These are phyloP conservation scores for Anagyrus pseudococci DNA, from an alignment of 2,888 invertebrate genomes.

Conservation along the genomic window DNA sequence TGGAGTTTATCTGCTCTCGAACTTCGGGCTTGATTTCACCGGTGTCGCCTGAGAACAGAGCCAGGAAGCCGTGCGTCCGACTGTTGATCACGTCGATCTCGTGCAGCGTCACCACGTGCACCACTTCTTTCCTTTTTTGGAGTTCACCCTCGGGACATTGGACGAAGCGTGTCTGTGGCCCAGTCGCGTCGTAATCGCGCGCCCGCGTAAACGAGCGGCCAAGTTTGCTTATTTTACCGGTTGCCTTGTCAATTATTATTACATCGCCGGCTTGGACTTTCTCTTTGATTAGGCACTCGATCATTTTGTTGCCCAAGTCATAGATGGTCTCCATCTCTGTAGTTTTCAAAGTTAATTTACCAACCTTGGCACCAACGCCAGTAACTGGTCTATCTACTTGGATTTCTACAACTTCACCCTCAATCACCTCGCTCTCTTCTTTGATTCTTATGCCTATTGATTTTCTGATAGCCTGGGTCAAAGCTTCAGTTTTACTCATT, in stretches of 20 bases:
- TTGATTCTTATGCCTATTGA: constrained; percentile 97
- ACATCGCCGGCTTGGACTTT: constrained; percentile 96
- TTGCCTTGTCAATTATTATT: constrained; percentile 97
- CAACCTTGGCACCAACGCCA: constrained; percentile 85
- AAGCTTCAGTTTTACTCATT: constrained; percentile 98
- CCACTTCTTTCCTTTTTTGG: constrained; percentile 96
- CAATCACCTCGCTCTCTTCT: constrained; percentile 98
- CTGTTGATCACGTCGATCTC: constrained; percentile 99
- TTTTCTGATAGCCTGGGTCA: constrained; percentile 95
- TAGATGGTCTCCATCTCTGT: constrained; percentile 99
- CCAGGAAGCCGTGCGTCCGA: constrained; percentile 95
- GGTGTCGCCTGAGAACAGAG: constrained; percentile 98
- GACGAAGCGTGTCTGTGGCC: constrained; percentile 86
- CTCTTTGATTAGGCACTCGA: constrained; percentile 94
- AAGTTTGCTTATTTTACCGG: constrained; percentile 88
- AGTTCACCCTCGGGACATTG: constrained; percentile 98
- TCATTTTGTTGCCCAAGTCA: constrained; percentile 98
- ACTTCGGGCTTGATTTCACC: constrained; percentile 98
- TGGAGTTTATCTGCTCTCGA: constrained; percentile 96
- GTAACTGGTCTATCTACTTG: constrained; percentile 95
- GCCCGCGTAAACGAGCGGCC: constrained; percentile 96
- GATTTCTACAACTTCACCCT: constrained; percentile 98
- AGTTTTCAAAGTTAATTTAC: constrained; percentile 95
- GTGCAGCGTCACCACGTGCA: constrained; percentile 98
- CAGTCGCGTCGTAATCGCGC: constrained; percentile 96